Conservation (phyloP, 2,888 invertebrate species). For the Pseudococcus viburni region DNA sequence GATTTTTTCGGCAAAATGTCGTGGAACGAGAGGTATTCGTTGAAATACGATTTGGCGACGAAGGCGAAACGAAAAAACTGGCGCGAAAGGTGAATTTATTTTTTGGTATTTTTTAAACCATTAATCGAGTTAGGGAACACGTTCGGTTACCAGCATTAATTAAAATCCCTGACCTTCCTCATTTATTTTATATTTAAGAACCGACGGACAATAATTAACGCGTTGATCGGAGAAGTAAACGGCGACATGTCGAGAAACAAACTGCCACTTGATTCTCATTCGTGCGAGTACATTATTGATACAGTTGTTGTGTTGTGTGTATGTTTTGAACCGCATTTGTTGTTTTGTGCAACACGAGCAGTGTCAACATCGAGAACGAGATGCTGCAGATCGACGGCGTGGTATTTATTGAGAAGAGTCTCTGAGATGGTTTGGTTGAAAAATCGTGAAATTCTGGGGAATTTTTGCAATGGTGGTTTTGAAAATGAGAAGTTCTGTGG, state of each 20-base stretch:
- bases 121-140: slow-evolving; percentile 1
- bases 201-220: slow-evolving; percentile 10
- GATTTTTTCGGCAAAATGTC: background rate
- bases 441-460: too few relatives aligned
- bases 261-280: background rate
- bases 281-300: background rate
- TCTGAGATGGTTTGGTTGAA: background rate
- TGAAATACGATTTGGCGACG: background rate
- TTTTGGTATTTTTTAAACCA: background rate
- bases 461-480: too few relatives aligned
- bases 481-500: too few relatives aligned
- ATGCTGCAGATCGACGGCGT: background rate
- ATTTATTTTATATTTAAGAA: slow-evolving; percentile 3
- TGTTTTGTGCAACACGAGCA: slow-evolving; percentile 11
- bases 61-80: background rate
- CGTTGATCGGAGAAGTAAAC: slow-evolving; percentile 20
- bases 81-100: background rate
- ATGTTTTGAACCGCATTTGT: slow-evolving; percentile 10
- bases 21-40: background rate
- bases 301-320: background rate
- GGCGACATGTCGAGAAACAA: slow-evolving; percentile 16
- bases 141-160: background rate
- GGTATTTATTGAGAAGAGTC: background rate
- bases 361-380: slow-evolving; percentile 17
- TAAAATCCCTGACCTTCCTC: slow-evolving; percentile 11